Base-by-base conservation (phyloP, 2,888 invertebrate genomes). In the Argyresthia albistria region DNA sequence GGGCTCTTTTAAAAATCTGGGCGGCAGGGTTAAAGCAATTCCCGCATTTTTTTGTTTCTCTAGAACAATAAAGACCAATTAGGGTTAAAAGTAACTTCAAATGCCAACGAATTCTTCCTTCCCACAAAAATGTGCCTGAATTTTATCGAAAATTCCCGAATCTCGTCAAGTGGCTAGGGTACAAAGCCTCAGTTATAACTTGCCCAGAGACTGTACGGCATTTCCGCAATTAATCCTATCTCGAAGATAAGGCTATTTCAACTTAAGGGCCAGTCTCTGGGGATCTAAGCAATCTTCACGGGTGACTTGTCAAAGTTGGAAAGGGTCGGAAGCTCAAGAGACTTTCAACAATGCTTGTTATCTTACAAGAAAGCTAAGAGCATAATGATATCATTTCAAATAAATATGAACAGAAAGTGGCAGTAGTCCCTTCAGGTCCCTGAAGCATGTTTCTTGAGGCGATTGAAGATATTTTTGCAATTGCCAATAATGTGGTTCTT, bases 311-410 rank as follows among this genome's bases (percentile, higher is more conserved):
- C 86, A 87, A 87, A 87, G 86, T 71, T 75, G 76, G 80, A 78
- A 83, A 86, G 83, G 86, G 84, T 83, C 82, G 77, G 76, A 73
- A 75, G 69, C 82, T 80, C 76, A 73, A 77, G 83, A 81, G 83
- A 83, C 78, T 83, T 81, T 84, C 84, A 84, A 87, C 86, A 87
- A 86, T 84, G 83, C 86, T 83, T 83, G 86, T 86, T 87, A 84
- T 83, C 84, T 81, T 76, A 81, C 74, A 83, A 82, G 76, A 75
- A 76, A 78, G 76, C 74, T 73, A 76, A 80, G 78, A 80, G 79
- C 70, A 72, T 81, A 82, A 84, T 83, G 84, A 83, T 80, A 81
- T 78, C 80, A 73, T 81, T 83, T 79, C 74, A 77, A 78, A 76
- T 80, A 79, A 78, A 76, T 51, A 51, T 37, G 51, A 39, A 8